Conservation (phyloP, 2,888 invertebrate species). For the Monopis laevigella region DNA sequence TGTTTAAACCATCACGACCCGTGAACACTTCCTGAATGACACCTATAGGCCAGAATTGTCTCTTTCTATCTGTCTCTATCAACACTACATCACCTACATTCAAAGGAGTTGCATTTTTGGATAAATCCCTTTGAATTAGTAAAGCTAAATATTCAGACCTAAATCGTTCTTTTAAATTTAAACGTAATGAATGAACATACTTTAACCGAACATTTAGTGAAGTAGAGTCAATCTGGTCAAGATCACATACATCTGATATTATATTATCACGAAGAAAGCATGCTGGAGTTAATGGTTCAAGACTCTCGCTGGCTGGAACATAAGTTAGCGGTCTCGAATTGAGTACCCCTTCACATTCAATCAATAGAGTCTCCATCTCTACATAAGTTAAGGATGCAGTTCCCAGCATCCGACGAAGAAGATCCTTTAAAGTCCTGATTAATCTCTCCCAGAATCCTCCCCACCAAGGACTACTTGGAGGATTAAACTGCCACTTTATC, state of each 20-base stretch:
- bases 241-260: conserved; percentile 13
- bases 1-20: conserved; percentile 1
- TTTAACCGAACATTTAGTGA: background rate
- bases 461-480: conserved; percentile 39
- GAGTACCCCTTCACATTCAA: conserved; percentile 15
- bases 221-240: background rate
- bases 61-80: background rate
- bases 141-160: conserved; percentile 10
- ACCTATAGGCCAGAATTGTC: conserved; percentile 7
- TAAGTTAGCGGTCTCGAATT: background rate
- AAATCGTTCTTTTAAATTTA: conserved; percentile 16
- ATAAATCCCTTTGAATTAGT: background rate
- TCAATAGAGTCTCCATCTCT: conserved; percentile 15
- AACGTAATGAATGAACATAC: background rate
- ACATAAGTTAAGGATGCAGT: conserved; percentile 17
- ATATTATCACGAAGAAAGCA: conserved; percentile 7
- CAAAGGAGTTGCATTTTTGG: background rate
- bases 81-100: conserved; percentile 12
- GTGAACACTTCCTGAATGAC: background rate
- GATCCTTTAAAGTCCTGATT: conserved; percentile 30
- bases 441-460: conserved; percentile 43
- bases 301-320: background rate
- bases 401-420: conserved; percentile 31
- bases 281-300: conserved; percentile 10
- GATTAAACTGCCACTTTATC: conserved; percentile 29